Conservation (phyloP, 2,113 vertebrate species). For the Anarhynchus alexandrinus region DNA sequence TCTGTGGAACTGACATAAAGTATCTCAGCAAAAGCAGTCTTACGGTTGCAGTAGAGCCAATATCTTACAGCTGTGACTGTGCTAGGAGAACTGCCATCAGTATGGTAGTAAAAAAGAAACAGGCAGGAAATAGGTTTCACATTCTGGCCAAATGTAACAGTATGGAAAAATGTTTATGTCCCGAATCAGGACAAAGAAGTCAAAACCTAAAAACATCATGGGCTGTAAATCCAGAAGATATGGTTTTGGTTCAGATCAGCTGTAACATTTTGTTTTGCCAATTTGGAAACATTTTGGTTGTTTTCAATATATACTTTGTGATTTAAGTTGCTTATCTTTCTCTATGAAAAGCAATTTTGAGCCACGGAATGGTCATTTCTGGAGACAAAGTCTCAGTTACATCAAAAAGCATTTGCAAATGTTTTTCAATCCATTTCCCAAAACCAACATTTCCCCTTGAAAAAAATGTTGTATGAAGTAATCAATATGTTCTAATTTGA, state of each 20-base stretch:
- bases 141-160: constrained; percentile 45
- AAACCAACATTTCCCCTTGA: neutral
- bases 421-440: neutral
- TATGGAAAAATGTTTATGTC: constrained; percentile 65
- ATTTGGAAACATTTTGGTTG: constrained; percentile 17
- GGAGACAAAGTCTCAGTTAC: neutral
- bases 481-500: constrained; percentile 35
- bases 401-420: neutral
- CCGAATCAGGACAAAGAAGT: constrained; percentile 36
- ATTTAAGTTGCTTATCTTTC: constrained; percentile 14
- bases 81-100: constrained; percentile 47
- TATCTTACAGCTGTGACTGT: constrained; percentile 53
- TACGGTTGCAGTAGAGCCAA: constrained; percentile 27
- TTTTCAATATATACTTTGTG: neutral
- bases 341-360: neutral
- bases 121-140: constrained; percentile 56
- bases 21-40: constrained; percentile 26
- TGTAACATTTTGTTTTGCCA: constrained; percentile 14
- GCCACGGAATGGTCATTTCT: neutral
- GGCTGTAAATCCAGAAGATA: constrained; percentile 18
- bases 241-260: constrained; percentile 15
- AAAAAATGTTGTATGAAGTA: neutral
- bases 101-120: constrained; percentile 57
- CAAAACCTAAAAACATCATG: constrained; percentile 50
- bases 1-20: constrained; percentile 4